These are phyloP conservation scores for Drosophila neutralis DNA, from an alignment of 2,888 invertebrate species.

Conservation along the genomic window DNA sequence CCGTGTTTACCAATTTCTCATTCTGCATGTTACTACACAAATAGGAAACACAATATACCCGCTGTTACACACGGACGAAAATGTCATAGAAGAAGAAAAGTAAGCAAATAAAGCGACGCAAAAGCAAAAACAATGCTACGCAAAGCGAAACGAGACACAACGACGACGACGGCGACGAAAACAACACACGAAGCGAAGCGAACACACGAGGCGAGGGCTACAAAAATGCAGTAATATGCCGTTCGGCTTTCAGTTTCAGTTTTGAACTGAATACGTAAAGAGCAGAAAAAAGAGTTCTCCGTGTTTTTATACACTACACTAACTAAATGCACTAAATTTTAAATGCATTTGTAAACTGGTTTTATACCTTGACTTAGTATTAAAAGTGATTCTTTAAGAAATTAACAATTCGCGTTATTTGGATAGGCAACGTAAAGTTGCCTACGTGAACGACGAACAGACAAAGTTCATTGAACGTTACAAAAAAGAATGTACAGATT, in stretches of 20 bases:
- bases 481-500: slow-evolving; percentile 31
- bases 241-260: slow-evolving; percentile 72
- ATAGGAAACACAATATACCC: slow-evolving; percentile 12
- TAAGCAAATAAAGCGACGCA: slow-evolving; percentile 47
- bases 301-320: slow-evolving; percentile 11
- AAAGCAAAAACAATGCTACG: slow-evolving; percentile 52
- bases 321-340: slow-evolving; percentile 47
- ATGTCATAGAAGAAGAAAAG: slow-evolving; percentile 31
- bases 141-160: slow-evolving; percentile 49
- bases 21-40: slow-evolving; percentile 4
- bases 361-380: slow-evolving; percentile 55
- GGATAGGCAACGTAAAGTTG: slow-evolving; percentile 34
- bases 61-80: slow-evolving; percentile 11
- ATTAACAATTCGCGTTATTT: slow-evolving; percentile 36
- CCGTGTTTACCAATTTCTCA: neutral
- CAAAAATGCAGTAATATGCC: slow-evolving; percentile 69
- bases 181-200: slow-evolving; percentile 49
- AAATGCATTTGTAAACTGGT: slow-evolving; percentile 59
- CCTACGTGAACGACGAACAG: slow-evolving; percentile 41
- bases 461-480: slow-evolving; percentile 72
- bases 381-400: slow-evolving; percentile 36
- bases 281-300: slow-evolving; percentile 34
- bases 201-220: slow-evolving; percentile 43
- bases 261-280: slow-evolving; percentile 54
- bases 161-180: slow-evolving; percentile 50